A percentile compares a stretch with the other conserved stretches of the same genome.
Evolutionary conservation across 2,888 invertebrate species (phyloP).

Genomic region (Eupithecia subumbrata): DNA sequence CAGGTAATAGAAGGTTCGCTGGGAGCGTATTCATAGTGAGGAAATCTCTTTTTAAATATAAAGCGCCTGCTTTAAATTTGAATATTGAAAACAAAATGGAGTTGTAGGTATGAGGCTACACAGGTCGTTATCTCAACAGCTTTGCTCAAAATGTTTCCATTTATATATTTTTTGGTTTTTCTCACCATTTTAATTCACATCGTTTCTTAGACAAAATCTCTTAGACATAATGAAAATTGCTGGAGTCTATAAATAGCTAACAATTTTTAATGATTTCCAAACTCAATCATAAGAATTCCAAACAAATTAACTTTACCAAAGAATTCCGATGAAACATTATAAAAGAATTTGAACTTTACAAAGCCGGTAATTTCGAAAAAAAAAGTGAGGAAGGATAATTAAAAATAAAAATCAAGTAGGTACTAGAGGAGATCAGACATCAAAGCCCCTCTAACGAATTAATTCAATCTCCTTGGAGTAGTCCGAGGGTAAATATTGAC

Average conservation of each 20-base stretch:
- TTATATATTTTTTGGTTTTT: not conserved
- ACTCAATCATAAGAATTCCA: conserved; percentile 13
- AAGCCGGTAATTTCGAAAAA: conserved; percentile 27
- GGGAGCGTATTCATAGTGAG: conserved; percentile 32
- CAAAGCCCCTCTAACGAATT: conserved; percentile 39
- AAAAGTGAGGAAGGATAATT: conserved; percentile 33
- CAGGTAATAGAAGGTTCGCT: conserved; percentile 44
- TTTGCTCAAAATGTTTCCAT: not conserved
- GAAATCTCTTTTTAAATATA: conserved; percentile 33
- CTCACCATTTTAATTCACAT: not conserved
- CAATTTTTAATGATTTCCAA: not conserved
- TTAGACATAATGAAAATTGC: not conserved
- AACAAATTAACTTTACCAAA: conserved; percentile 17
- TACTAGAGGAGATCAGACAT: conserved; percentile 32
- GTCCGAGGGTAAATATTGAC: not conserved
- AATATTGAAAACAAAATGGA: conserved; percentile 26
- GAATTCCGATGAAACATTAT: conserved; percentile 26
- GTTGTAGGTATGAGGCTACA: not conserved
- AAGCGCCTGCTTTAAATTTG: conserved; percentile 25
- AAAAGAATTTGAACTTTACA: conserved; percentile 19
- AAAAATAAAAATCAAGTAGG: conserved; percentile 36
- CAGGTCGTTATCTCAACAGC: not conserved
- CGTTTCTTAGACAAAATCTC: not conserved
- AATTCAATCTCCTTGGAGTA: conserved; percentile 33
- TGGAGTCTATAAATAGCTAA: too few species aligned